These are phyloP conservation scores for Polia nebulosa DNA, from an alignment of 2,888 invertebrate species.

Conservation along the genomic window DNA sequence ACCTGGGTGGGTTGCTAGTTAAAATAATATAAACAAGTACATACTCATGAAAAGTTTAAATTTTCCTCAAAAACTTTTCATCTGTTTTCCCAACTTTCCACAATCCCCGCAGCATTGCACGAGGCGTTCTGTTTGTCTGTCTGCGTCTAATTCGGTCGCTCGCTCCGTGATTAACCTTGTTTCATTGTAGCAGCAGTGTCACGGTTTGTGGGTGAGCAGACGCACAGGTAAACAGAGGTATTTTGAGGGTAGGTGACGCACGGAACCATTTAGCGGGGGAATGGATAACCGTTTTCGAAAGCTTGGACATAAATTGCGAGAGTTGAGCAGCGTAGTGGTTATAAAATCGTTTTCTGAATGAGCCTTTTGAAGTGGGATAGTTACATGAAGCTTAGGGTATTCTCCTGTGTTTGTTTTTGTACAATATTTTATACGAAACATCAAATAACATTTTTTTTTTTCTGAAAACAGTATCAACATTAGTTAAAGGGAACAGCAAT, in stretches of 20 bases:
- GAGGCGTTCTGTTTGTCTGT: constrained; percentile 42
- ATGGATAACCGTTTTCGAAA: not conserved
- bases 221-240: constrained; percentile 48
- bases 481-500: too few relatives aligned
- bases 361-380: too few relatives aligned
- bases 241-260: constrained; percentile 34
- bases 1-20: too few relatives aligned
- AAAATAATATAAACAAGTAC: not conserved
- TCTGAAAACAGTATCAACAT: too few relatives aligned
- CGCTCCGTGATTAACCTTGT: constrained; percentile 53
- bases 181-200: constrained; percentile 50
- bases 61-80: not conserved
- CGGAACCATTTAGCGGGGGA: not conserved
- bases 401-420: too few relatives aligned
- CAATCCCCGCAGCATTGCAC: constrained; percentile 6
- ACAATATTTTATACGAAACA: too few relatives aligned
- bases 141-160: constrained; percentile 53
- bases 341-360: too few relatives aligned
- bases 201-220: constrained; percentile 53
- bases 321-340: too few relatives aligned
- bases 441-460: too few relatives aligned
- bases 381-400: too few relatives aligned
- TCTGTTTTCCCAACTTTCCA: not conserved
- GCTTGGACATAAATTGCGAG: not conserved
- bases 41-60: not conserved